Evolutionary conservation across 2,113 vertebrate genomes (phyloP), one percentile per base, ranked within the genome.

Genomic region (Heliornis fulica): DNA sequence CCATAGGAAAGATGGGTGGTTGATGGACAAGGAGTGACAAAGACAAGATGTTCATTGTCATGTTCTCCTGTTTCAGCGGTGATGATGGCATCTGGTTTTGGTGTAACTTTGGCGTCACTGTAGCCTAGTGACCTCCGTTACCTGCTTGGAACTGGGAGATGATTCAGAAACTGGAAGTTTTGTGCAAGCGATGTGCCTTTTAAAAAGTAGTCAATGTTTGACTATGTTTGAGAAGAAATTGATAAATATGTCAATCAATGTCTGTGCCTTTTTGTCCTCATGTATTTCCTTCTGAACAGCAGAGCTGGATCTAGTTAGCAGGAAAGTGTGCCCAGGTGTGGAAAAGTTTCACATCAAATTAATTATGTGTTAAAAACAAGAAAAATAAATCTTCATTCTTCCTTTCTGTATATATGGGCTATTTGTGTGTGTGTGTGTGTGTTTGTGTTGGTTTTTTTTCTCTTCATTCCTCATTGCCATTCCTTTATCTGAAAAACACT

Each of bases 1-100:
- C 26, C 17, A 1, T 50, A 1, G 13, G 53, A 8, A n/a, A 12
- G 46, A 9, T 1, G 6, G 16, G 25, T 53, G n/a, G 3, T 7
- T 60, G 57, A 3, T 31, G 57, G 56, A 7, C 29, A 40, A 9
- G 26, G 54, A 38, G 38, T 53, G 53, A 45, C 60, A 46, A 20
- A 34, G 7, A 2, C 10, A 25, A 53, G 43, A 56, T 34, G 61
- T 69, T 72, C 3, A 4, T 65, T n/a, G 36, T 16, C 0, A 63
- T 31, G 40, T 23, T 36, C 45, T 88, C 15, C 28, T 26, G 48
- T 56, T 51, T 36, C 22, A 19, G 23, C 45, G 75, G 31, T 1
- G 3, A 13, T 29, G 29, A 5, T 6, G 80, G 40, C 21, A 41
- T 65, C 28, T 61, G 36, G 8, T 28, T 90, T 50, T 85, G 63